Evolutionary conservation across 1,140 invertebrate species (phyloP).

Genomic region (Drosophila kohkoa): DNA sequence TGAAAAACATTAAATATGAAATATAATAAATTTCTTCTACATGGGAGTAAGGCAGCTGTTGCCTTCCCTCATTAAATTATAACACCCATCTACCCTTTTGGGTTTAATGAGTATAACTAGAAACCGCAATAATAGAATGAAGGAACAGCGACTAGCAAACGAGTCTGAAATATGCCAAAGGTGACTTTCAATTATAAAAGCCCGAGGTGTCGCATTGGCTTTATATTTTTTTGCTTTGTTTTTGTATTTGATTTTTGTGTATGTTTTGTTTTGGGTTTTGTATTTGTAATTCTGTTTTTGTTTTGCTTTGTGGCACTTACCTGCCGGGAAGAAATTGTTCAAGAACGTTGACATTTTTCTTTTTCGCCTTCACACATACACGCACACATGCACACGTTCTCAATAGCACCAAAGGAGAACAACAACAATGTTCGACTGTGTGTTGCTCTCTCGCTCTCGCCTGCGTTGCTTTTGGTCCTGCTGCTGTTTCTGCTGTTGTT

Average conservation of each 20-base stretch:
- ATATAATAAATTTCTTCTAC: too few relatives aligned
- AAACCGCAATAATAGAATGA: conserved; percentile 1
- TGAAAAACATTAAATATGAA: too few relatives aligned
- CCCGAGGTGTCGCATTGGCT: conserved; percentile 30
- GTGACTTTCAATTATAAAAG: conserved; percentile 68
- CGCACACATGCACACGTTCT: conserved; percentile 8
- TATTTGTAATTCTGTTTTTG: conserved; percentile 36
- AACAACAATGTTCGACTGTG: conserved; percentile 29
- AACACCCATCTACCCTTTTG: too few relatives aligned
- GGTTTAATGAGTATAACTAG: background rate
- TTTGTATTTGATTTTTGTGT: conserved; percentile 15
- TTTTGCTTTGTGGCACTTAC: conserved; percentile 66
- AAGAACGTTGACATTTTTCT: conserved; percentile 84
- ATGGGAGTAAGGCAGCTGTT: too few relatives aligned
- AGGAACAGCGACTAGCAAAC: conserved; percentile 40
- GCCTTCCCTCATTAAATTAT: too few relatives aligned
- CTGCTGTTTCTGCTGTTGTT: conserved; percentile 23
- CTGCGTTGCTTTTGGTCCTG: conserved; percentile 36
- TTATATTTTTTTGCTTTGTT: conserved; percentile 2
- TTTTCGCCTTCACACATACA: conserved; percentile 46
- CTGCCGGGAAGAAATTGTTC: conserved; percentile 84
- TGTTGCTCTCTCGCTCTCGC: conserved; percentile 18
- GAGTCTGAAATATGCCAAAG: conserved; percentile 70
- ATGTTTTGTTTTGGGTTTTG: conserved; percentile 28
- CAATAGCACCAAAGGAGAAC: conserved; percentile 10